A percentile compares a stretch with the other conserved stretches of the same genome.
These are phyloP conservation scores for Coluber constrictor DNA, from an alignment of 2,797 vertebrate species.

Conservation along the genomic window DNA sequence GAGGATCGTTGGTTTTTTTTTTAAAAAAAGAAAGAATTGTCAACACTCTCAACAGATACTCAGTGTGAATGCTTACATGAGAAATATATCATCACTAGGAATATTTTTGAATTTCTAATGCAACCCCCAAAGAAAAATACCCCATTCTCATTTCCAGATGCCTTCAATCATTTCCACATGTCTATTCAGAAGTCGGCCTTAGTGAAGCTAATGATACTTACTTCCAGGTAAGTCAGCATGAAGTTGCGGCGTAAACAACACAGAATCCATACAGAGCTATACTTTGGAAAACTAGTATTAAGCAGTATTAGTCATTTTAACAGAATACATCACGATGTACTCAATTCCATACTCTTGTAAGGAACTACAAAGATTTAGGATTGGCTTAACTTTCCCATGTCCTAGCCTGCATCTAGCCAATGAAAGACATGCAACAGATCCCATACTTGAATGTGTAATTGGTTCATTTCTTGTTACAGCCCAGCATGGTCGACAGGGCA, in stretches of 20 bases:
- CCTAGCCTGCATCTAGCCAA: background rate
- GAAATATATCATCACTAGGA: conserved; percentile 20
- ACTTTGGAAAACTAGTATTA: conserved; percentile 2
- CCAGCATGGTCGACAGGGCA: background rate
- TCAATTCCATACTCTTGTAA: background rate
- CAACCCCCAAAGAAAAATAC: conserved; percentile 24
- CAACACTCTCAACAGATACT: conserved; percentile 34
- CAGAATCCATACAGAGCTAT: background rate
- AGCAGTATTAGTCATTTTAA: background rate
- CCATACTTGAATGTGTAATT: background rate
- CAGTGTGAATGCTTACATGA: conserved; percentile 37
- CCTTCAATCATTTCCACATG: background rate
- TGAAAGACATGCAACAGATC: background rate
- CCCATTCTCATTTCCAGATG: conserved; percentile 20
- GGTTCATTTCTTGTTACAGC: background rate
- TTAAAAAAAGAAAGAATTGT: background rate
- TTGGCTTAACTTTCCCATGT: background rate
- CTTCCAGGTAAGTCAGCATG: background rate
- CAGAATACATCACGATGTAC: background rate
- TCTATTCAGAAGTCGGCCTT: background rate
- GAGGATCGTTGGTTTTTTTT: background rate
- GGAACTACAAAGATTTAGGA: background rate
- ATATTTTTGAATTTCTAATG: conserved; percentile 11
- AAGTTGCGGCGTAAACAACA: conserved; percentile 2
- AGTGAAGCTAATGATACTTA: background rate